These are phyloP conservation scores for Acrocephalus kingi DNA, from an alignment of 2,113 vertebrate species.

Conservation along the genomic window DNA sequence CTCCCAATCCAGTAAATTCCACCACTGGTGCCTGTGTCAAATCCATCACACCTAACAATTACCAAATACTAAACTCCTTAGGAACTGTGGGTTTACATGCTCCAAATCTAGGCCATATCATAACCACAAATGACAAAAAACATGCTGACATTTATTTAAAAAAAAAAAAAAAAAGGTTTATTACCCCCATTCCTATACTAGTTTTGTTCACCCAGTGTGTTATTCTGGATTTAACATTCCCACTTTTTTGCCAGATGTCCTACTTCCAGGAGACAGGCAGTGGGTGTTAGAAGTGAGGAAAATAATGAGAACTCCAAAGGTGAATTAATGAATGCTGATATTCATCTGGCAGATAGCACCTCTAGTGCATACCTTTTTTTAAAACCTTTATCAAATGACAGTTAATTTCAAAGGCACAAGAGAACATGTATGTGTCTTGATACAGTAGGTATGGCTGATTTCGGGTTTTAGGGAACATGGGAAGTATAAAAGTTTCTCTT, in stretches of 20 bases:
- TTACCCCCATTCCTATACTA: neutral
- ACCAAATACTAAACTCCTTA: neutral
- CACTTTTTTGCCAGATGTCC: neutral
- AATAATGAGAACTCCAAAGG: neutral
- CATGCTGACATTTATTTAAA: fast-evolving
- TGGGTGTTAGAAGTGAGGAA: neutral
- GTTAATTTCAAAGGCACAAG: neutral
- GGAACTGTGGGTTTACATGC: neutral
- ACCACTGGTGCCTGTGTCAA: fast-evolving
- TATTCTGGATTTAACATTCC: neutral
- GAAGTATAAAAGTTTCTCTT: neutral
- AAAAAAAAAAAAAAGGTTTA: neutral
- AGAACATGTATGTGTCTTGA: neutral
- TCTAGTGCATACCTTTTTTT: neutral
- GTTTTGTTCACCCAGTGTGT: neutral
- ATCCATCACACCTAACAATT: neutral
- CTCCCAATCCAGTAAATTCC: neutral
- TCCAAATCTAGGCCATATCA: neutral
- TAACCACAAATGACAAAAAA: neutral
- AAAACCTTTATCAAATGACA: neutral
- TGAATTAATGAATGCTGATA: neutral
- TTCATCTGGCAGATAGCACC: neutral
- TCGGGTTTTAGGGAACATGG: neutral
- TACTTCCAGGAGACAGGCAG: neutral
- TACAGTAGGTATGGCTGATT: neutral